phyloP scores from a whole-genome alignment of 2,113 vertebrate species.

The Etheostoma spectabile region DNA sequence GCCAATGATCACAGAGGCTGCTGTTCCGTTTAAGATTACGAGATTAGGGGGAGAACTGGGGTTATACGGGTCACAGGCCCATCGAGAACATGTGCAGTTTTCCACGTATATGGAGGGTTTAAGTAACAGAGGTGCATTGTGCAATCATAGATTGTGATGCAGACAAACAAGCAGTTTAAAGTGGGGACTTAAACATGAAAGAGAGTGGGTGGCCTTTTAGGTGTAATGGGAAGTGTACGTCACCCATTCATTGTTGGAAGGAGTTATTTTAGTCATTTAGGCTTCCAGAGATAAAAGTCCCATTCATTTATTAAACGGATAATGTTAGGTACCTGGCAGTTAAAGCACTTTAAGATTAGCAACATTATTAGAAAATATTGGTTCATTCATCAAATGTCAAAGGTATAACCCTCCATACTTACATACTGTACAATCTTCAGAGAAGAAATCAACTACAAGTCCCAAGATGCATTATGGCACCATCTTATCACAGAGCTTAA shows the following conservation, averaged over 20 bases:
- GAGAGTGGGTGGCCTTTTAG: constrained; percentile 58
- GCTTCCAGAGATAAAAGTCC: background rate
- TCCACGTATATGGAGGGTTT: constrained; percentile 7
- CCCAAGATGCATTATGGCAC: background rate
- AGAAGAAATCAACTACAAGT: background rate
- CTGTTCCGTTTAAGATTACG: constrained; percentile 75
- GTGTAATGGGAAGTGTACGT: constrained; percentile 15
- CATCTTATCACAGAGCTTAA: background rate
- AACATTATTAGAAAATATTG: background rate
- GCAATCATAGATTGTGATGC: constrained; percentile 64
- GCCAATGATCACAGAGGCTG: constrained; percentile 75
- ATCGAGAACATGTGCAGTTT: constrained; percentile 38
- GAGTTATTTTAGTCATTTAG: background rate
- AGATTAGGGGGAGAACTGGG: constrained; percentile 66
- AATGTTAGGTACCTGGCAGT: background rate
- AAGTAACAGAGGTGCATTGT: constrained; percentile 61
- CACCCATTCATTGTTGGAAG: constrained; percentile 32
- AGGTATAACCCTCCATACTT: background rate
- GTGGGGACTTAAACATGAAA: constrained; percentile 41
- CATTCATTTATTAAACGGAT: background rate
- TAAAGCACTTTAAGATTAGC: constrained; percentile 14
- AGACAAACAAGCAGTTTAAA: constrained; percentile 49
- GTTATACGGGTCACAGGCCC: constrained; percentile 57
- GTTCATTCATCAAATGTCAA: background rate
- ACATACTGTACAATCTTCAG: background rate